Evolutionary conservation across 2,888 invertebrate genomes (phyloP).

Genomic region (Tridacna crocea): DNA sequence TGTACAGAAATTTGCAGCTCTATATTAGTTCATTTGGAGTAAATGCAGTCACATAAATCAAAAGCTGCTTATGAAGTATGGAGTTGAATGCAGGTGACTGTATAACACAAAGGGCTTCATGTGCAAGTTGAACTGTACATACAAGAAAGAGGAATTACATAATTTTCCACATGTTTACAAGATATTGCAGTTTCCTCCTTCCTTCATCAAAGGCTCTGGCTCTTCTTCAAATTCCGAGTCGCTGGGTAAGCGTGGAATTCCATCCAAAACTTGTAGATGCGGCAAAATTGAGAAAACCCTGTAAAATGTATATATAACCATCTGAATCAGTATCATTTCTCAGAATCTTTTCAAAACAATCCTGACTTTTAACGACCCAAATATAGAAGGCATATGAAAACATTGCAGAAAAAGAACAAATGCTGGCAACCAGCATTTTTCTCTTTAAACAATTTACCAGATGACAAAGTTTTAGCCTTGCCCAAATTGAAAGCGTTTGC

Average conservation of each 20-base stretch:
- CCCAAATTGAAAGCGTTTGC: too few relatives aligned
- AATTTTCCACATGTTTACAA: not conserved
- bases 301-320: constrained; percentile 26
- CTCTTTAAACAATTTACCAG: too few relatives aligned
- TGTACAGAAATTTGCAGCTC: too few relatives aligned
- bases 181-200: constrained; percentile 2
- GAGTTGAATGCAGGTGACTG: too few relatives aligned
- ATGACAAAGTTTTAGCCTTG: too few relatives aligned
- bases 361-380: not conserved
- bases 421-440: not conserved
- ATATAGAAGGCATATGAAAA: not conserved
- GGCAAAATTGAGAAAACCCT: constrained; percentile 71
- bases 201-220: not conserved
- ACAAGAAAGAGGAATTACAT: too few relatives aligned
- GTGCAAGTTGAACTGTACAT: too few relatives aligned
- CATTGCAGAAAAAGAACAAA: not conserved
- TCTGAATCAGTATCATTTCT: not conserved
- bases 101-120: too few relatives aligned
- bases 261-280: constrained; percentile 67
- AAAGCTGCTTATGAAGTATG: too few relatives aligned
- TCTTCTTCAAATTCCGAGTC: constrained; percentile 44
- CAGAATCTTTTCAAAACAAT: not conserved
- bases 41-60: too few relatives aligned
- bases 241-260: constrained; percentile 62
- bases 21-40: too few relatives aligned